A percentile compares a stretch with the other conserved stretches of the same genome.
These are phyloP conservation scores for Branchipolynoe longqiensis DNA, from an alignment of 2,888 invertebrate genomes.

Conservation along the genomic window DNA sequence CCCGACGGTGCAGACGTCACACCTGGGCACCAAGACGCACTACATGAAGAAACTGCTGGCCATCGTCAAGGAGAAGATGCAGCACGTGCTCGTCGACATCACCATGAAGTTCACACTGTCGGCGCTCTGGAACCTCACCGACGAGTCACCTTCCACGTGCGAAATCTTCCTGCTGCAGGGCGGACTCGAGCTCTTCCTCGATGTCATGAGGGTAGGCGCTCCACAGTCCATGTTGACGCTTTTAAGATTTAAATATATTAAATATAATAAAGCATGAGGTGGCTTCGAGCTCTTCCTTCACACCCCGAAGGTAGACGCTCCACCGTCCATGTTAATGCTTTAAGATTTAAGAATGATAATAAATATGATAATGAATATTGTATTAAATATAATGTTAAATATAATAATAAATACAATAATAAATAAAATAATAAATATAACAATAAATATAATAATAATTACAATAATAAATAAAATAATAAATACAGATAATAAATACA, in stretches of 20 bases:
- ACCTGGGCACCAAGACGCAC: constrained; percentile 86
- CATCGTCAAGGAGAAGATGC: constrained; percentile 85
- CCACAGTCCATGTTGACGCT: background rate
- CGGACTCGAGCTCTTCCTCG: constrained; percentile 87
- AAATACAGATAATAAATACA: no score
- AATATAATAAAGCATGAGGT: no score
- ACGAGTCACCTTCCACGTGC: constrained; percentile 89
- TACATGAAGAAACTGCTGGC: constrained; percentile 87
- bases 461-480: no score
- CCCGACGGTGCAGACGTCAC: constrained; percentile 87
- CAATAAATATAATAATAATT: no score
- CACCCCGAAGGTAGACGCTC: constrained; percentile 84
- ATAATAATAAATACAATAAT: no score
- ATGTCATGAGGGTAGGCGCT: constrained; percentile 84
- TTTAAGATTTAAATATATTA: background rate
- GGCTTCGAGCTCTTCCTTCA: constrained; percentile 87
- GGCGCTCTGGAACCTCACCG: constrained; percentile 90
- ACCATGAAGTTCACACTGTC: constrained; percentile 89
- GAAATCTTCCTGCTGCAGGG: constrained; percentile 86
- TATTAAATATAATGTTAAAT: no score
- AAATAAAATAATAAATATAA: no score
- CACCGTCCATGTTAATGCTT: background rate
- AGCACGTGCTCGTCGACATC: constrained; percentile 83
- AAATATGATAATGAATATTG: no score
- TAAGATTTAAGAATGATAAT: no score